Base-by-base conservation (phyloP, 1,140 invertebrate species). In the Ooceraea biroi region DNA sequence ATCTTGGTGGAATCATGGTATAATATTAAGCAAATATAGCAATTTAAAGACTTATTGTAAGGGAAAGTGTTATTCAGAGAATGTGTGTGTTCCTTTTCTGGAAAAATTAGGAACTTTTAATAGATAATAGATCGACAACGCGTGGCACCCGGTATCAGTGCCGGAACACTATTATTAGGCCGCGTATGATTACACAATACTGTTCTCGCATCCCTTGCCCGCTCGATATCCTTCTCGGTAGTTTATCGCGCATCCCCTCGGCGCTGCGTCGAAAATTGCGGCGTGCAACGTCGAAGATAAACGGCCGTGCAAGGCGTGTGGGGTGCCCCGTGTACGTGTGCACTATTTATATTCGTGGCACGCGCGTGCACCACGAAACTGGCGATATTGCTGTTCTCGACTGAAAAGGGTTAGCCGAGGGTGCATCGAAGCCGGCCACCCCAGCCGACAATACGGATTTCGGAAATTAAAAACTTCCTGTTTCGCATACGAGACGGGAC, bases 401-500 rank as follows among this genome's bases (percentile, higher is more conserved):
- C 12, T 30, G 63, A 69, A 57, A 44, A 22, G 50, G 17, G 27
- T n/a, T 63, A 52, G 27, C 46, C 71, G 46, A 41, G 66, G 58
- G 27, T 86, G n/a, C 19, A 19, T 41, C 48, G 52, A 50, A 22
- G 11, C 44, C 25, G 17, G 48, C 48, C 50, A 19, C 44, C 19
- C 63, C 27, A n/a, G 50, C n/a, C 69, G 65, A 77, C 69, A 44
- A 76, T 76, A 73, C 60, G 36, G 25, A 85, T 85, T 74, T 71
- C 85, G 74, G 74, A 85, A 87, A 87, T 88, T 78, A 88, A 84
- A 84, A 69, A 48, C 66, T 87, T 77, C 58, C 83, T 65, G 65
- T 80, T 80, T 80, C 65, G 76, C 50, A 22, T 11, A 36, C 25
- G 27, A 57, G n/a, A 46, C 10, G 52, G 25, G 68, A 17, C 52